Evolutionary conservation across 2,888 invertebrate species (phyloP), one percentile per base, ranked within the genome.

Genomic region (Vanessa cardui): DNA sequence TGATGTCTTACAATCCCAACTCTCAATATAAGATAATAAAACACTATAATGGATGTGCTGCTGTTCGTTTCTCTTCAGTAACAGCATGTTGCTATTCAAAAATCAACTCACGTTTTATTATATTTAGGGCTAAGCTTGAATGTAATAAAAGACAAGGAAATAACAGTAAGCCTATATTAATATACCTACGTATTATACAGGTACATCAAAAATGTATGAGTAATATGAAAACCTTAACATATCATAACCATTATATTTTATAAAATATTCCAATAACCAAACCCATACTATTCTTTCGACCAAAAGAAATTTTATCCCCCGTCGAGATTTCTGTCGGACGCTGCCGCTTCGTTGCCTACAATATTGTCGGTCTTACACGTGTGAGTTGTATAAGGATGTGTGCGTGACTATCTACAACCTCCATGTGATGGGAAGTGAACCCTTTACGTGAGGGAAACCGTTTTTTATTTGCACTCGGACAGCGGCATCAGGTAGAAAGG

Each of bases 391-490:
- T 56, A 64, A 72, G 74, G 75, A 74, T 77, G 78, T 76, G 76
- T 77, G 78, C 76, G 77, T 77, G 79, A 81, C 76, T 84, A 81
- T 83, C 86, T 84, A 84, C 86, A 88, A 86, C 85, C 85, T 87
- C 84, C 84, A 82, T 85, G 86, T 86, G 89, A 92, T 93, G 93
- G 93, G 94, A 93, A 93, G 92, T 93, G 89, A 93, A 94, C 93
- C 93, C 93, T 93, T 93, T 92, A 89, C 86, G 89, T 84, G 83
- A 88, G 85, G 84, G 90, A 90, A 89, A 90, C 90, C 85, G 88
- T 93, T 93, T 93, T 92, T 90, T 93, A 92, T 92, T 90, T 92
- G 93, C 90, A 87, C 87, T 92, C 89, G 93, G 92, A 90, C 90
- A 90, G 88, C 92, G 88, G 87, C 89, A 87, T 88, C 93, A 93